Evolutionary conservation across 2,888 invertebrate genomes (phyloP).

Genomic region (Atrina japonica): DNA sequence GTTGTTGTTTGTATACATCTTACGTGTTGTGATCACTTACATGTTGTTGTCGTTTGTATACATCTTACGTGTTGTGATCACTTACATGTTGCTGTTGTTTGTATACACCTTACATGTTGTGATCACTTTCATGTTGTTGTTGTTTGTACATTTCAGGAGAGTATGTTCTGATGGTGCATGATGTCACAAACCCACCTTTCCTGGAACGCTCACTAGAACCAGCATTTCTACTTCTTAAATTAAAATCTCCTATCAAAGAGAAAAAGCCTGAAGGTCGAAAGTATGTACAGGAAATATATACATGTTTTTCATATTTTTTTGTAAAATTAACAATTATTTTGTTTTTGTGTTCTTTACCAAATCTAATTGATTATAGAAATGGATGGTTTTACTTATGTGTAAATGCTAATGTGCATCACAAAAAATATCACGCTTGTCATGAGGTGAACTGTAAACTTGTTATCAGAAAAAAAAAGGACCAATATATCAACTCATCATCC

Average conservation of each 20-base stretch:
- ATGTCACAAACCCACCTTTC: slow-evolving; percentile 77
- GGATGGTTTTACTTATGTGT: too few species aligned
- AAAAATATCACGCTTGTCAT: too few species aligned
- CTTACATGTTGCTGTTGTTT: neutral
- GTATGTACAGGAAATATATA: slow-evolving; percentile 53
- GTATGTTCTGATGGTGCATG: slow-evolving; percentile 76
- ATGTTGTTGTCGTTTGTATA: too few species aligned
- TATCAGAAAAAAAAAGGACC: too few species aligned
- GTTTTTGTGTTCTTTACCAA: too few species aligned
- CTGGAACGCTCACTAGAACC: slow-evolving; percentile 70
- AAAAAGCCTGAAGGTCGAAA: slow-evolving; percentile 64
- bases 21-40: too few species aligned
- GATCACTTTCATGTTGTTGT: neutral
- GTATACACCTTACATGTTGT: neutral
- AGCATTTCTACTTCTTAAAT: slow-evolving; percentile 69
- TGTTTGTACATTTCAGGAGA: slow-evolving; percentile 64
- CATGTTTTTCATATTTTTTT: too few species aligned
- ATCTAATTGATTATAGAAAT: too few species aligned
- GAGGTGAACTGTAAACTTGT: too few species aligned
- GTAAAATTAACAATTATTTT: too few species aligned
- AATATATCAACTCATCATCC: too few species aligned
- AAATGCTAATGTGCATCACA: too few species aligned
- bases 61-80: neutral
- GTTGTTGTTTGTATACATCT: neutral
- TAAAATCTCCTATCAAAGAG: slow-evolving; percentile 62